phyloP scores from a whole-genome alignment of 2,113 vertebrate genomes.

The Protobothrops flavoviridis region DNA sequence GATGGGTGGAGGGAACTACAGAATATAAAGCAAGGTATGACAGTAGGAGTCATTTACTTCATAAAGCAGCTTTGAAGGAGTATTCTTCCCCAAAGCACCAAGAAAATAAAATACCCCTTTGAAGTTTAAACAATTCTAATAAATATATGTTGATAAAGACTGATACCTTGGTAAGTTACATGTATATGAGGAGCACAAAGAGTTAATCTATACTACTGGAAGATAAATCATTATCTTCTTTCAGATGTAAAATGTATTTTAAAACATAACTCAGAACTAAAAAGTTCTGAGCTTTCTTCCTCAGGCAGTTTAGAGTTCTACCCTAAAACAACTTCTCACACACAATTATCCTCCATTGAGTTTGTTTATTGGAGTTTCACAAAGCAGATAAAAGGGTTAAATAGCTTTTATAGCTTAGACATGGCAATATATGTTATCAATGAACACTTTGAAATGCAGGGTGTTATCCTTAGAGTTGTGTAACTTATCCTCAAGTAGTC shows the following conservation, averaged over 20 bases:
- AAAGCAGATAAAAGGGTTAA: neutral
- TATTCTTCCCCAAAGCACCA: neutral
- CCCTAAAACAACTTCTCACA: neutral
- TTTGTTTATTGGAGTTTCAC: constrained; percentile 12
- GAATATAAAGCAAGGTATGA: neutral
- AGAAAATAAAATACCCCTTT: neutral
- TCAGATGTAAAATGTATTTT: neutral
- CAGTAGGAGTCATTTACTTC: neutral
- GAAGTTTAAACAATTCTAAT: neutral
- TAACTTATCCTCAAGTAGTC: neutral
- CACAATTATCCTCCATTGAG: neutral
- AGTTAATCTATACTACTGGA: neutral
- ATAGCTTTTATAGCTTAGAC: neutral
- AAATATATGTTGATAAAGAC: neutral
- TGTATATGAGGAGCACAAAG: neutral
- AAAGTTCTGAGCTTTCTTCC: too few relatives aligned
- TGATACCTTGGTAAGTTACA: neutral
- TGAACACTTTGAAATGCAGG: neutral
- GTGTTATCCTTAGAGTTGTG: neutral
- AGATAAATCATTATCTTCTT: neutral
- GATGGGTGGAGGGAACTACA: neutral
- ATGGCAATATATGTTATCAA: neutral
- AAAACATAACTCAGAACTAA: neutral
- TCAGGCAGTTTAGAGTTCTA: neutral
- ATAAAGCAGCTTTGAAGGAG: neutral